These are phyloP conservation scores for Heloderma charlesbogerti DNA, from an alignment of 2,113 vertebrate genomes.

Conservation along the genomic window DNA sequence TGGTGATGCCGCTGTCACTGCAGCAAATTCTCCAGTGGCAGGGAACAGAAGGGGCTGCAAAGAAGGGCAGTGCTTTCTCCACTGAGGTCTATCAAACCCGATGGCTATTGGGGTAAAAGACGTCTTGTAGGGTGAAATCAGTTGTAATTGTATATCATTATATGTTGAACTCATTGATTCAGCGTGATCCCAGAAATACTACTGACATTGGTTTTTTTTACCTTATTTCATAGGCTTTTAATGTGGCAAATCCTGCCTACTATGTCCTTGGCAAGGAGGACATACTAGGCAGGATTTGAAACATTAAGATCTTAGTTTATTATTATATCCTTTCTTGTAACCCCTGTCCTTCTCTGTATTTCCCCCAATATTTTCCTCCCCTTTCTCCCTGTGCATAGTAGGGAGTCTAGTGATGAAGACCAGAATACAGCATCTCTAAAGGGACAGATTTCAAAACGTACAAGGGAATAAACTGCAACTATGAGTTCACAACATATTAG, in stretches of 20 bases:
- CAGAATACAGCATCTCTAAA: background rate
- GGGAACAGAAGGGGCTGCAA: too few relatives aligned
- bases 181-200: background rate
- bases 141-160: background rate
- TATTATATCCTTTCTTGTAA: too few relatives aligned
- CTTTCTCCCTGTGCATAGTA: background rate
- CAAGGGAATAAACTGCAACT: background rate
- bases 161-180: background rate
- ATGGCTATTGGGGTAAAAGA: background rate
- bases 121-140: background rate
- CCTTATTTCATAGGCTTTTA: background rate
- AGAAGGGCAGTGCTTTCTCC: background rate
- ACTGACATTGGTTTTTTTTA: background rate
- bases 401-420: background rate
- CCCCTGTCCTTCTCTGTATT: background rate
- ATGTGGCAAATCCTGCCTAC: background rate
- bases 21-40: too few relatives aligned
- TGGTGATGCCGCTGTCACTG: too few relatives aligned
- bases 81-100: background rate
- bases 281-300: background rate
- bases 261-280: background rate
- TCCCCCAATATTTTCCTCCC: background rate
- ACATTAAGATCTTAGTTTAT: background rate
- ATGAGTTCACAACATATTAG: background rate
- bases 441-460: background rate